Percentiles rank a stretch among this genome's conserved stretches.
phyloP scores from a whole-genome alignment of 2,797 vertebrate species.

The Morelia viridis region DNA sequence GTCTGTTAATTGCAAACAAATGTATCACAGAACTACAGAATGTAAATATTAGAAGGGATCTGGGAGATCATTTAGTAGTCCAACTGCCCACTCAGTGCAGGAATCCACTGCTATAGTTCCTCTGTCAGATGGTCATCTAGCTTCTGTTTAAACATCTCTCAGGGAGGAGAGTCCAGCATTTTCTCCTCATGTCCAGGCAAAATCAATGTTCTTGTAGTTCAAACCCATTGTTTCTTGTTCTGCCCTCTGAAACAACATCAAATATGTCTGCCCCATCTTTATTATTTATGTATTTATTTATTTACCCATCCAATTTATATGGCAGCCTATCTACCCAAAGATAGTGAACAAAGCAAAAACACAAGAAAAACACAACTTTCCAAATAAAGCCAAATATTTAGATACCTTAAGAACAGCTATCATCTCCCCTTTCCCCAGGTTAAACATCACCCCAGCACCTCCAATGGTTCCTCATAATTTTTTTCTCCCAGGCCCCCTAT shows the following conservation, averaged over 20 bases:
- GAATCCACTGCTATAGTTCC: background rate
- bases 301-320: background rate
- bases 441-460: background rate
- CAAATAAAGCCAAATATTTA: background rate
- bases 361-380: background rate
- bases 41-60: background rate
- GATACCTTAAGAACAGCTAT: background rate
- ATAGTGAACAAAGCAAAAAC: background rate
- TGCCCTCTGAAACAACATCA: background rate
- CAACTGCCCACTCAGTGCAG: background rate
- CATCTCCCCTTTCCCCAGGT: background rate
- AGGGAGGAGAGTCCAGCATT: background rate
- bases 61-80: background rate
- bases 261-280: background rate
- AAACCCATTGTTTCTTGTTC: background rate
- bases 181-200: background rate
- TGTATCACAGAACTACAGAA: background rate
- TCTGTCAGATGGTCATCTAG: background rate
- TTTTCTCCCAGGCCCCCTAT: background rate
- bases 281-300: background rate
- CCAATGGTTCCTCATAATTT: background rate
- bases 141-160: background rate
- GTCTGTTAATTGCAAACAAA: background rate
- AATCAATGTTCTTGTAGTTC: background rate
- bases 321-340: background rate